These are phyloP conservation scores for Phymorhynchus buccinoides DNA, from an alignment of 1,140 invertebrate species.

Conservation along the genomic window DNA sequence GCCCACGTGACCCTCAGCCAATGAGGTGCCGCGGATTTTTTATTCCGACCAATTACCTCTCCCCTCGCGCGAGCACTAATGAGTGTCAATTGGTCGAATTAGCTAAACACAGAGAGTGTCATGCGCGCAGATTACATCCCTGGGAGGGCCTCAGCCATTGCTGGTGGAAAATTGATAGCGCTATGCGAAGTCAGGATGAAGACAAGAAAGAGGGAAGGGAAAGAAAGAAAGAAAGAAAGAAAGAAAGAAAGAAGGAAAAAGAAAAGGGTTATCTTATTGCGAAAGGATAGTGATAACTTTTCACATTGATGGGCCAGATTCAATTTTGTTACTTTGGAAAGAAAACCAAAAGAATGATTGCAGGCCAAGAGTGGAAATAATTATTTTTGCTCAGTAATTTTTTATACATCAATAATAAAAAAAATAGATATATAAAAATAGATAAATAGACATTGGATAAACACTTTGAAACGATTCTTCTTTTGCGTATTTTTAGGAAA, in stretches of 20 bases:
- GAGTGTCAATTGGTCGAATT: conserved; percentile 46
- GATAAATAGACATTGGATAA: too few relatives aligned
- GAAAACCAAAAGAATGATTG: background rate
- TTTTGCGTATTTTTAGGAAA: too few relatives aligned
- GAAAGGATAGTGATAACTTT: background rate
- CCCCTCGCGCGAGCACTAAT: conserved; percentile 38
- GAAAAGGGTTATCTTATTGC: background rate
- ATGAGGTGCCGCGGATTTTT: conserved; percentile 42
- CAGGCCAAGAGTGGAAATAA: too few relatives aligned
- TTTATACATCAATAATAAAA: too few relatives aligned
- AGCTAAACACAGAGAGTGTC: conserved; percentile 48
- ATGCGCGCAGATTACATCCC: conserved; percentile 40
- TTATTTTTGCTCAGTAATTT: too few relatives aligned
- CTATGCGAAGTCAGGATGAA: background rate
- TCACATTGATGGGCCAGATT: background rate
- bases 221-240: background rate
- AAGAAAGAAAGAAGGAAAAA: conserved; percentile 1
- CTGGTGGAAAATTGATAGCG: conserved; percentile 5
- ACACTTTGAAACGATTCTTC: too few relatives aligned
- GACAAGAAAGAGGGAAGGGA: background rate
- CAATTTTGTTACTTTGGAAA: background rate
- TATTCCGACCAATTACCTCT: conserved; percentile 39
- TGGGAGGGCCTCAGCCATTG: conserved; percentile 25
- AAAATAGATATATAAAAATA: too few relatives aligned
- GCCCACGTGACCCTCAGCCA: conserved; percentile 33